These are phyloP conservation scores for Chaetorhynchus papuensis DNA, from an alignment of 2,113 vertebrate species.

Conservation along the genomic window DNA sequence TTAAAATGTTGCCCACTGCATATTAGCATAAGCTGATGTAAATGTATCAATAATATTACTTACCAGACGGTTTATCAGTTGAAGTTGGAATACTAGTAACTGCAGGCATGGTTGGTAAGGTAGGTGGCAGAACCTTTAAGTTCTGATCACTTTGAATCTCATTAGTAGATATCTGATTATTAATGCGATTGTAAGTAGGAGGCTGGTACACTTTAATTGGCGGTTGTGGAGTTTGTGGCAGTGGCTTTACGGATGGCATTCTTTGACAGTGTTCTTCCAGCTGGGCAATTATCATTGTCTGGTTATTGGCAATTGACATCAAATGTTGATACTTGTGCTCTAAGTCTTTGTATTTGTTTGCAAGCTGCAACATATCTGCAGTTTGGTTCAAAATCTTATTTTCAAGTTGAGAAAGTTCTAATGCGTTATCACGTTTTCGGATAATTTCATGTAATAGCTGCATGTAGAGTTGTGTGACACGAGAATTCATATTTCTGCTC, in stretches of 20 bases:
- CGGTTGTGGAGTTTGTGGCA: conserved; percentile 73
- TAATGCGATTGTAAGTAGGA: conserved; percentile 81
- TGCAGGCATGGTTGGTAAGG: conserved; percentile 88
- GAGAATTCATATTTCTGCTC: conserved; percentile 97
- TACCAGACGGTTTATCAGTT: conserved; percentile 93
- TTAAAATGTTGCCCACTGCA: background rate
- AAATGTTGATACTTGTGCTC: conserved; percentile 97
- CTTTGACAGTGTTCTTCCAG: conserved; percentile 92
- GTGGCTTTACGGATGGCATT: conserved; percentile 61
- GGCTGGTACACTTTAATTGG: conserved; percentile 80
- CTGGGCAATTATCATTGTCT: conserved; percentile 85
- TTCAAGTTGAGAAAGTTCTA: conserved; percentile 95
- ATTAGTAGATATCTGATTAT: conserved; percentile 91
- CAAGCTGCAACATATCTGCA: conserved; percentile 90
- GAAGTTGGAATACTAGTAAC: conserved; percentile 87
- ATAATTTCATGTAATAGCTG: conserved; percentile 98
- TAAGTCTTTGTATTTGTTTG: conserved; percentile 93
- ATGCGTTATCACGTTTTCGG: conserved; percentile 92
- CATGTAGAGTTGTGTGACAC: conserved; percentile 98
- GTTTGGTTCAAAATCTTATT: conserved; percentile 96
- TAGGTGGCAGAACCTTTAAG: conserved; percentile 82
- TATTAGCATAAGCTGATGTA: background rate
- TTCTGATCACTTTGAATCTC: conserved; percentile 98
- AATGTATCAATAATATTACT: conserved; percentile 51
- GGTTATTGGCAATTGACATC: conserved; percentile 90